These are phyloP conservation scores for Holcopasites calliopsidis DNA, from an alignment of 1,140 invertebrate species.

Conservation along the genomic window DNA sequence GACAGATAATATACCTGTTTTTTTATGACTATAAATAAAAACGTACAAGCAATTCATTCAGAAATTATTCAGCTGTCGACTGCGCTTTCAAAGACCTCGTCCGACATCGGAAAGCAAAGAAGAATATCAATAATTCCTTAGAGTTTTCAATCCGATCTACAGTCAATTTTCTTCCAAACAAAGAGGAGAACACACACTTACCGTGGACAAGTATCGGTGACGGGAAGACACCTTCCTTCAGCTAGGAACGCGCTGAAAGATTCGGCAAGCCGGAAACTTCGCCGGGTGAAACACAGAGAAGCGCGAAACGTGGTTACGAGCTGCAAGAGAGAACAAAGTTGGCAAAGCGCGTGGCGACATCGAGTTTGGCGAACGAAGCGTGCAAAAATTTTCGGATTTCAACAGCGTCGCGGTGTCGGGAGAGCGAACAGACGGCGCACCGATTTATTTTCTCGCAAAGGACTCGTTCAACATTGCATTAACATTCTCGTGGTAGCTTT, in stretches of 20 bases:
- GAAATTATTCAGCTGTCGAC: too few relatives aligned
- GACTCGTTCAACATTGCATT: slow-evolving; percentile 34
- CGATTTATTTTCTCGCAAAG: slow-evolving; percentile 22
- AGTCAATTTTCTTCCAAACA: too few relatives aligned
- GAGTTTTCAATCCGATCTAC: background rate
- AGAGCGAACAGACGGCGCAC: background rate
- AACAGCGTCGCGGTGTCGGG: background rate
- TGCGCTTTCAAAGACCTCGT: background rate
- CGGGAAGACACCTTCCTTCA: background rate
- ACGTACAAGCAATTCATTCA: too few relatives aligned
- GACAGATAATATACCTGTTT: too few relatives aligned
- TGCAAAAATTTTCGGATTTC: slow-evolving; percentile 23
- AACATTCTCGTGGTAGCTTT: background rate
- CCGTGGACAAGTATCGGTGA: background rate
- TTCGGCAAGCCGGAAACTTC: slow-evolving; percentile 26
- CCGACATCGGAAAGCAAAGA: background rate
- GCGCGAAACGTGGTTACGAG: slow-evolving; percentile 9
- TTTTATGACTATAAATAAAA: too few relatives aligned
- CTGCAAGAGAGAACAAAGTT: slow-evolving; percentile 4
- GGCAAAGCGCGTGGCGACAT: background rate
- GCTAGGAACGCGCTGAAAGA: background rate
- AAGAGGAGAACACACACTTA: background rate
- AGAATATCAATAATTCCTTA: background rate
- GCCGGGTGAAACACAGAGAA: background rate
- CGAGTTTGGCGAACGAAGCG: too few relatives aligned